Conservation (phyloP, 2,797 vertebrate genomes). For the Anguilla anguilla region DNA sequence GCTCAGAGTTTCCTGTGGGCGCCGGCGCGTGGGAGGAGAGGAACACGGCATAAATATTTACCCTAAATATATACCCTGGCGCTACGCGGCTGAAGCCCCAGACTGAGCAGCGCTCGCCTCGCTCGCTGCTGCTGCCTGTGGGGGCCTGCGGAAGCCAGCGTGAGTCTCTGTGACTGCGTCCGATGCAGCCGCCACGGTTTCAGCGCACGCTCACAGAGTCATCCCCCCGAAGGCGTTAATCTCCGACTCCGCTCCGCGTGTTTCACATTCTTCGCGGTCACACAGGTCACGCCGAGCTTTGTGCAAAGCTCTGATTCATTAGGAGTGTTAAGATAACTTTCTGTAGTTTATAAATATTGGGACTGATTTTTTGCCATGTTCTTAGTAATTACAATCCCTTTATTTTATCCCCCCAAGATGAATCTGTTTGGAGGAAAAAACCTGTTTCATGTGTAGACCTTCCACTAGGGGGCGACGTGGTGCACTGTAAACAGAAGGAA, state of each 20-base stretch:
- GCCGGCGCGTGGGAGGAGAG: not conserved
- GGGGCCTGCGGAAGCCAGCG: no score
- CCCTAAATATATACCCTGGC: slow-evolving; percentile 14
- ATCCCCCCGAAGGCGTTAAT: not conserved
- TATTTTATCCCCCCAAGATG: not conserved
- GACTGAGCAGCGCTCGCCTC: not conserved
- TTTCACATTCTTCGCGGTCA: not conserved
- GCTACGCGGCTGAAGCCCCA: not conserved
- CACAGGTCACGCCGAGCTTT: not conserved
- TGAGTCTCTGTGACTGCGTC: no score
- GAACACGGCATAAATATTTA: not conserved
- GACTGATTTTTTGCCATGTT: not conserved
- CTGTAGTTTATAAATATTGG: not conserved
- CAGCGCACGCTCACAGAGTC: not conserved
- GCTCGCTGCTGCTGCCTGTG: no score
- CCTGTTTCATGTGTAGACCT: not conserved
- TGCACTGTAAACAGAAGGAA: not conserved
- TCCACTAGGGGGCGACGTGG: not conserved
- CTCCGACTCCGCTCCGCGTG: not conserved
- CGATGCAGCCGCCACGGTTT: not conserved
- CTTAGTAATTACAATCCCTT: not conserved
- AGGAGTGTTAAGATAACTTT: not conserved
- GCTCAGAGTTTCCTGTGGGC: not conserved
- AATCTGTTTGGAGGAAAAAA: not conserved
- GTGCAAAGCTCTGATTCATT: not conserved